Evolutionary conservation across 2,888 invertebrate genomes (phyloP), one percentile per base, ranked within the genome.

Genomic region (Andrena trimmerana): DNA sequence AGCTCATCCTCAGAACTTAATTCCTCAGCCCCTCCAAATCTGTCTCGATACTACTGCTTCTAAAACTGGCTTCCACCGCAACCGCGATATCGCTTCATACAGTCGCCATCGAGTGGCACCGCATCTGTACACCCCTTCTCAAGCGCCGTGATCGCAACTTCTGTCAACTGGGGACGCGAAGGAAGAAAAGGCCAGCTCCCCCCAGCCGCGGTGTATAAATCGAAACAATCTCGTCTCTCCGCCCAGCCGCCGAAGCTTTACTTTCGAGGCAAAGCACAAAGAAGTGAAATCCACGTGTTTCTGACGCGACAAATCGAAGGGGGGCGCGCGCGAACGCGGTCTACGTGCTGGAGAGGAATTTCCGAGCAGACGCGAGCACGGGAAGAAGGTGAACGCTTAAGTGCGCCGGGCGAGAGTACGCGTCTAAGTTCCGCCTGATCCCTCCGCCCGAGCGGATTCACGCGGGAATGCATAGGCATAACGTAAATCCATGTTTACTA

Each of bases 401-500:
- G 89, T 90, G 89, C 89, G 89, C 71, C 70, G 83, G 86, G 88
- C 86, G 83, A 87, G 86, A 42, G 42, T 88, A 88, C 89, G 88
- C 90, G 90, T 88, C 88, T 87, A 87, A 90, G 88, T 88, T 83
- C 36, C 29, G 59, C 52, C 48, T 72, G 81, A 75, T 75, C 75
- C 81, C 81, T 70, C 73, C n/a, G 79, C 72, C 77, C 75, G 75
- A 68, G 71, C 48, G 63, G 63, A 50, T 66, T 83, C 57, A 65
- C 70, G 81, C 65, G 60, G 52, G 83, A 73, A 80, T 80, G 75
- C 83, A 87, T 87, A 81, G 87, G 87, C 90, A 91, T 91, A 92
- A 92, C 90, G 92, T 92, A 92, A 92, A 93, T 92, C 92, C 90
- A 91, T 91, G 92, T 92, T 93, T 92, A 91, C 93, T 90, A 92